Conservation (phyloP, 2,113 vertebrate species). For the Theristicus caerulescens region DNA sequence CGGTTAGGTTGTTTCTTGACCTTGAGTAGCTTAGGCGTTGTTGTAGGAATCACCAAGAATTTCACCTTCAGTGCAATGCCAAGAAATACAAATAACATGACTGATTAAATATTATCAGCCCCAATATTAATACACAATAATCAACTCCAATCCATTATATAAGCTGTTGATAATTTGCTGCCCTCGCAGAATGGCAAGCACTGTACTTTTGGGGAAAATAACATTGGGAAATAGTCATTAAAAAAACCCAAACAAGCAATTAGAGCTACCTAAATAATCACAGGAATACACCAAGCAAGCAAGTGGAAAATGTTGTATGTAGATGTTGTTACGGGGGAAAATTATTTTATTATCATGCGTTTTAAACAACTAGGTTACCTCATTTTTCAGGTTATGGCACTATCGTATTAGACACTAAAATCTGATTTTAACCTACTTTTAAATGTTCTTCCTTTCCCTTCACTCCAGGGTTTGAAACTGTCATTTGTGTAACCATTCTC, state of each 20-base stretch:
- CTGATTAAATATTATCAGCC: neutral
- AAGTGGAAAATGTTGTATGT: neutral
- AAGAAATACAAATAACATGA: neutral
- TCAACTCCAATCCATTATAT: neutral
- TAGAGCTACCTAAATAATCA: conserved; percentile 5
- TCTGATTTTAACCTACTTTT: conserved; percentile 53
- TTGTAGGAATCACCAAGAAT: neutral
- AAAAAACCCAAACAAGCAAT: conserved; percentile 23
- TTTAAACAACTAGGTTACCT: neutral
- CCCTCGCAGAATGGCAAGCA: neutral
- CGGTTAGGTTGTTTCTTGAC: conserved; percentile 13
- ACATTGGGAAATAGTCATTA: neutral
- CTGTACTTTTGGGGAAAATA: neutral
- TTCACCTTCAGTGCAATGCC: neutral
- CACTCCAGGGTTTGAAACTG: neutral
- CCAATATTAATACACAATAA: neutral
- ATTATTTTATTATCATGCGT: neutral
- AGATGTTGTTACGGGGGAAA: neutral
- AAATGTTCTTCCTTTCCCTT: conserved; percentile 37
- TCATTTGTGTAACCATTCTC: neutral
- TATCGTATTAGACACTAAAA: conserved; percentile 10
- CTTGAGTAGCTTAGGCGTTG: conserved; percentile 29
- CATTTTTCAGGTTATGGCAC: neutral
- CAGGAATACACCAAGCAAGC: neutral
- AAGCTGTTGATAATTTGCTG: neutral